Evolutionary conservation across 2,113 vertebrate genomes (phyloP), one percentile per base, ranked within the genome.

Genomic region (Ciconia stormi): DNA sequence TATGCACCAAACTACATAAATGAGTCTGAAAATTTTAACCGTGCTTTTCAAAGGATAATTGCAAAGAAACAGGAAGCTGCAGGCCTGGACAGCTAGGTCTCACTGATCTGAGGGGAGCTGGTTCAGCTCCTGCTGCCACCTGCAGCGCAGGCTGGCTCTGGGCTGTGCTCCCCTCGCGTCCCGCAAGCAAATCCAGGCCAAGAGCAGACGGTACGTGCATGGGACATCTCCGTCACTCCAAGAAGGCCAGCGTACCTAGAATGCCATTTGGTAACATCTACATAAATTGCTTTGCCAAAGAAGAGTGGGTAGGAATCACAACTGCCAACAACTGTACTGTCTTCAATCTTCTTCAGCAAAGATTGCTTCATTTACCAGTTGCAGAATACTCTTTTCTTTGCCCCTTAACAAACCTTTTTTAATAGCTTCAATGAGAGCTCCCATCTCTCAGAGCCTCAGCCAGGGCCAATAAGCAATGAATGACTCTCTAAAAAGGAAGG

Each of bases 1-100:
- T 76, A 94, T 25, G 49, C 56, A 90, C 30, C n/a, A 69, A 82
- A 66, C 71, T 76, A 76, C 58, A 71, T 20, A 84, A 97, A 91
- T 38, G 16, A 94, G 47, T 30, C 72, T 87, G 62, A 67, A 93
- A 81, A 49, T 56, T 50, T 65, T 82, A 95, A 73, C 34, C 9
- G 6, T 20, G 27, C 17, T 83, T 92, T 87, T 71, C 72, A 84
- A 69, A 82, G 56, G 81, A 59, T 40, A 76, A 87, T 11, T 26
- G 42, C 27, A 80, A 88, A 93, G 70, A 73, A 76, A 78, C 2
- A 52, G 29, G 63, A 77, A 85, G 70, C 50, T 50, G 65, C 69
- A 59, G 19, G 13, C 52, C 38, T 56, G 42, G 67, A 34, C 50
- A 71, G 56, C 18, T 49, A 36, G n/a, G 29, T 36, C 23, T 40